phyloP scores from a whole-genome alignment of 2,888 invertebrate species.

The Coleophora flavipennella region DNA sequence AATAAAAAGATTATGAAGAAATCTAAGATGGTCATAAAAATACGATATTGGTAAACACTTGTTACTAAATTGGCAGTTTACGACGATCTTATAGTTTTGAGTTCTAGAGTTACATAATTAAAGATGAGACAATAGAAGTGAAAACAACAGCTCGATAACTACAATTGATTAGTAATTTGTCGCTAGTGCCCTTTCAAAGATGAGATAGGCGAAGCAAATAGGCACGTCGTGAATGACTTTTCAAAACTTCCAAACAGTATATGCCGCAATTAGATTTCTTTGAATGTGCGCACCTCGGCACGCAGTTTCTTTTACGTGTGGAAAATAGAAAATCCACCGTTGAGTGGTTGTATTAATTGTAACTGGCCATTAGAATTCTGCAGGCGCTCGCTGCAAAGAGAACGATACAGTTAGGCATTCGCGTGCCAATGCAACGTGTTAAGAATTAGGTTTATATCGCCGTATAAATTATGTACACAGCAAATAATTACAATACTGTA shows the following conservation, averaged over 20 bases:
- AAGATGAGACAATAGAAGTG: neutral
- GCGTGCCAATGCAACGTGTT: constrained; percentile 58
- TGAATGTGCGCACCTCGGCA: constrained; percentile 45
- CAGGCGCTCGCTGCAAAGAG: constrained; percentile 43
- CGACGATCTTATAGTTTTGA: neutral
- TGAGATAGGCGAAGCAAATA: no score
- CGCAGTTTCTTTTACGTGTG: constrained; percentile 70
- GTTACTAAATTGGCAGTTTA: neutral
- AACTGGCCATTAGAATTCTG: constrained; percentile 63
- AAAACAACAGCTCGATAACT: no score
- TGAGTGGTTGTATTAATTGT: constrained; percentile 69
- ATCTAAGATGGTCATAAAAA: neutral
- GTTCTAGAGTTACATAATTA: constrained; percentile 5
- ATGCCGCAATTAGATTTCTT: constrained; percentile 58
- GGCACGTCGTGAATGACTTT: no score
- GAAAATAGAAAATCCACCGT: constrained; percentile 73
- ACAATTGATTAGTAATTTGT: no score
- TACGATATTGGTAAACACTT: neutral
- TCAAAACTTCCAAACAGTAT: constrained; percentile 10
- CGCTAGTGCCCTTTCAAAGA: no score
- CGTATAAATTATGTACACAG: constrained; percentile 27
- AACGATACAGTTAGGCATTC: constrained; percentile 59
- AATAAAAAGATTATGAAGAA: constrained; percentile 12
- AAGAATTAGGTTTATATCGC: constrained; percentile 44
- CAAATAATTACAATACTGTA: constrained; percentile 35